Base-by-base conservation (phyloP, 2,797 vertebrate genomes). In the Pyrrhura leucotis region DNA sequence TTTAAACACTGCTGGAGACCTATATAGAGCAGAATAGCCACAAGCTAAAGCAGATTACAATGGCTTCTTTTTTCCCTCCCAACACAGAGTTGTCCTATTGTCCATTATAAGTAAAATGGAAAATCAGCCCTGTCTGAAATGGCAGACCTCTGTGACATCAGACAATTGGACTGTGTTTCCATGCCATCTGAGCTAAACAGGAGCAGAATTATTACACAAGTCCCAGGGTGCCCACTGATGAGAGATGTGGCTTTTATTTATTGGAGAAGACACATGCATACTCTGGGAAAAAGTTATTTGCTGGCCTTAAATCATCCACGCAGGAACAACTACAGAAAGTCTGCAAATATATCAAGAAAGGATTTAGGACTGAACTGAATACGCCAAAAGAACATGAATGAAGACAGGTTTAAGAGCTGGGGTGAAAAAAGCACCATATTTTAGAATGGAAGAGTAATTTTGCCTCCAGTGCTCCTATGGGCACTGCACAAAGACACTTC, bases 191-290 rank as follows among this genome's bases (percentile, higher is more conserved):
- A 92, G 50, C 83, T 84, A 67, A 95, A 72, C 59, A 63, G 72
- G 25, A 10, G 39, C 31, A 53, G 84, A 87, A 96, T 86, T 84
- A 75, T 71, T 80, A 54, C 74, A 51, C 44, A 15, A 56, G 37
- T 89, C 91, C 90, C 87, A 48, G 14, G 56, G 72, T 77, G 48
- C 68, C 63, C 71, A 40, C 62, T 92, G 90, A 80, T 56, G 53
- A 1, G 51, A 95, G 91, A 96, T 80, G 89, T 65, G 79, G 31
- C 1, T 50, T 95, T 84, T 90, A 89, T 89, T 96, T 96, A 97
- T 96, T 95, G 89, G 40, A 93, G 62, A 88, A 88, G 96, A 95
- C 94, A 95, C 75, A 77, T 93, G 74, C 19, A 80, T 71, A 67
- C 51, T 40, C 66, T 65, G 61, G 40, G 66, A 74, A 48, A 86